phyloP scores from a whole-genome alignment of 2,113 vertebrate species.

The Megalops atlanticus region DNA sequence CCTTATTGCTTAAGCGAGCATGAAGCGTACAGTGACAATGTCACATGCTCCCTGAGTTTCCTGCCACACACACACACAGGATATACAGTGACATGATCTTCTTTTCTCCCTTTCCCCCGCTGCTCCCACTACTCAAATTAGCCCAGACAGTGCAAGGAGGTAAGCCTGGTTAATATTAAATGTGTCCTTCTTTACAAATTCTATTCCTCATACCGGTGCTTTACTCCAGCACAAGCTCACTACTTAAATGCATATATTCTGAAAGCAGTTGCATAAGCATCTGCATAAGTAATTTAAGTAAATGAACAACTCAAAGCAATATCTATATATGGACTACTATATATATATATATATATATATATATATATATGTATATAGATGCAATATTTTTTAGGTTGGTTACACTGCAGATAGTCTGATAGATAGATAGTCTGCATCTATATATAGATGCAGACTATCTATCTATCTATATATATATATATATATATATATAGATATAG shows the following conservation, averaged over 20 bases:
- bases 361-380: too few relatives aligned
- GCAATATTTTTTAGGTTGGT: too few relatives aligned
- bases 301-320: neutral
- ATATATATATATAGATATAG: too few relatives aligned
- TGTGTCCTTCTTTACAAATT: neutral
- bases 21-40: conserved; percentile 29
- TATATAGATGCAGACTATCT: too few relatives aligned
- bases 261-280: too few relatives aligned
- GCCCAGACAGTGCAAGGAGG: conserved; percentile 13
- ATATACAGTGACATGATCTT: conserved; percentile 34
- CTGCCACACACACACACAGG: conserved; percentile 25
- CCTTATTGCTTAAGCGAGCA: conserved; percentile 36
- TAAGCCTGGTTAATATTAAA: conserved; percentile 10
- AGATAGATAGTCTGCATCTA: too few relatives aligned
- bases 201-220: neutral
- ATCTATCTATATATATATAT: too few relatives aligned
- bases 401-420: too few relatives aligned
- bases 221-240: neutral
- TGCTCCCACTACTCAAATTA: conserved; percentile 5
- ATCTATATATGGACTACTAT: too few relatives aligned
- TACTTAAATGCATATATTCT: neutral
- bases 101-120: conserved; percentile 5
- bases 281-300: too few relatives aligned
- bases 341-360: too few relatives aligned
- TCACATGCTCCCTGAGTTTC: conserved; percentile 24